Base-by-base conservation (phyloP, 2,797 vertebrate species). In the Lagodon rhomboides region DNA sequence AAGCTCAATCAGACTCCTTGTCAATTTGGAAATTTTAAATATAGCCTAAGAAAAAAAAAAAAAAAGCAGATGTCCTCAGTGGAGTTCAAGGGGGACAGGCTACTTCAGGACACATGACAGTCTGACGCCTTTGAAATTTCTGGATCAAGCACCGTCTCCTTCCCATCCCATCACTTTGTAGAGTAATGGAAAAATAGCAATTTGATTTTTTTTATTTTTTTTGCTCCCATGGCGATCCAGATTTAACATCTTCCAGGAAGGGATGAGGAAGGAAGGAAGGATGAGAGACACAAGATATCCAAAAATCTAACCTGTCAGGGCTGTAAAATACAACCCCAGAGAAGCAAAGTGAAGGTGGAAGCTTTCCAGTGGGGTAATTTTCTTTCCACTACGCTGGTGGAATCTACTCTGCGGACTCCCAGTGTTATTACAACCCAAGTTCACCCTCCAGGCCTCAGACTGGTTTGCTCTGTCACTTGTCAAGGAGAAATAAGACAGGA, bases 381-480 rank as follows among this genome's bases (percentile, higher is more conserved):
- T 59, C 58, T 81, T 60, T 63, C 49, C 63, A 54, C 73, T 71
- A 64, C 62, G 73, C 61, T 67, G 60, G 16, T 83, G 77, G 77
- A 79, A 79, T 89, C 27, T 34, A 51, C 74, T 86, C 79, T 87
- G 66, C 43, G 60, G 81, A 90, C 75, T 87, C 66, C 77, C 74
- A 77, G 77, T 89, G 79, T 89, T 86, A 91, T 91, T 91, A 90
- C 79, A 84, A 79, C 83, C 75, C 68, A 68, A 25, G 76, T 55
- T 79, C 68, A 51, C 74, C 74, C 68, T 85, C 61, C 60, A 62
- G 82, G 83, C 85, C 71, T 44, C 72, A 59, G 44, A 74, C 68
- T 67, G 85, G 61, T 82, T 79, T 79, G 56, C 66, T 84, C 50
- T 87, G 78, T 73, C 74, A 66, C 66, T 90, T 75, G 51, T 92